Base-by-base conservation (phyloP, 2,113 vertebrate genomes). In the Collichthys lucidus region DNA sequence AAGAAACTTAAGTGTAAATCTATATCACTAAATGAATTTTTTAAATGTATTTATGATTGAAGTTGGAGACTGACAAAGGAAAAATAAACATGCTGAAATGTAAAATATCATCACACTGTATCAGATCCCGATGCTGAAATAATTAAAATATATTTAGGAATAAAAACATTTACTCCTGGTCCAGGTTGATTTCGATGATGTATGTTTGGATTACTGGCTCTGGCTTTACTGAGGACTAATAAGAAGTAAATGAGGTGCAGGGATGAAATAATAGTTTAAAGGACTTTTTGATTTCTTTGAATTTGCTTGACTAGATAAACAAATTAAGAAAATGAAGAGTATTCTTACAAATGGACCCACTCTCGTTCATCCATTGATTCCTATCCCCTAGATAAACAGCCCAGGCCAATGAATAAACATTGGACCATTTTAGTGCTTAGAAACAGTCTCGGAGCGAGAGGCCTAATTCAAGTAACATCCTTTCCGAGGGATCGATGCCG, bases 401-500 rank as follows among this genome's bases (percentile, higher is more conserved):
- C 40, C 11, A 20, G 74, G 49, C 44, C 64, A 14, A 89, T 87
- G 89, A 92, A 93, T 93, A 83, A 95, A 94, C 86, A 91, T 88
- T 10, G 82, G 67, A 79, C 22, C 86, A 63, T 86, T 92, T 86
- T 67, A 85, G 82, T 79, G 79, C 82, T 82, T 66, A 74, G 79
- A 76, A 77, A 73, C 56, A 79, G 83, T 88, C 84, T 77, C 49
- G 49, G 75, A 79, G 82, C 86, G 82, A 80, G 24, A 47, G 60
- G 68, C 84, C 84, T 91, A 88, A 93, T 93, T 92, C 87, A 65
- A 89, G 89, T 77, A 86, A 86, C 83, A 85, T 91, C 78, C 76
- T 83, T 91, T 88, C 44, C 46, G 31, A 62, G 50, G 88, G 84
- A 93, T 94, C 85, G 90, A 93, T 92, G 87, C 81, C n/a, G 57